These are phyloP conservation scores for Calyptommatus sinebrachiatus DNA, from an alignment of 2,113 vertebrate genomes.

Conservation along the genomic window DNA sequence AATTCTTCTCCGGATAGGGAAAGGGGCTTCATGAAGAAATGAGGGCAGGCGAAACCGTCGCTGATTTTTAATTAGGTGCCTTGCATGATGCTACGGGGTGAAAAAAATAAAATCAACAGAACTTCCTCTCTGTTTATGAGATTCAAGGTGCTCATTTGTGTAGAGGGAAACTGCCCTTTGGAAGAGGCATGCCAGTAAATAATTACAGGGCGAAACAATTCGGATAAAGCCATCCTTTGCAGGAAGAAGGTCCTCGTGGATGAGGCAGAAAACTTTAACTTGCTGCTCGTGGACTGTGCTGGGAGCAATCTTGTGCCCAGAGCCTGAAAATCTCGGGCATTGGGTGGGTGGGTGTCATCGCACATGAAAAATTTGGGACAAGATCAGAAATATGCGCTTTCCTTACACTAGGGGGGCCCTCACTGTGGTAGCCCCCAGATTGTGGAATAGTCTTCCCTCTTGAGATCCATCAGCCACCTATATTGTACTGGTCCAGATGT, in stretches of 20 bases:
- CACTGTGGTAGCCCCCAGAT: too few relatives aligned
- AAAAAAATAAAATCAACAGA: background rate
- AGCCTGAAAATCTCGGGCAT: too few relatives aligned
- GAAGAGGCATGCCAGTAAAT: background rate
- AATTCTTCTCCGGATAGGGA: background rate
- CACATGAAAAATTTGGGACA: background rate
- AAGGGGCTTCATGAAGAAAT: background rate
- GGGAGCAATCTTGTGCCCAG: background rate
- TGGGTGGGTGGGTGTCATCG: too few relatives aligned
- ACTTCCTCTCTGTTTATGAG: background rate
- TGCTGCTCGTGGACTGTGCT: background rate
- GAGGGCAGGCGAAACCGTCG: accelerated
- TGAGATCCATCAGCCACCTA: too few relatives aligned
- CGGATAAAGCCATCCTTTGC: background rate
- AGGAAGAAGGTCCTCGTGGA: background rate
- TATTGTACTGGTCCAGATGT: too few relatives aligned
- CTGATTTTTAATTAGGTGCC: slow-evolving; percentile 30
- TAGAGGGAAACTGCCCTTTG: too few relatives aligned
- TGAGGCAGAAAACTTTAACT: background rate
- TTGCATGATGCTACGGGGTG: accelerated
- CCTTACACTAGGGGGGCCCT: background rate
- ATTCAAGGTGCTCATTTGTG: background rate
- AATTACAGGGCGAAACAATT: background rate
- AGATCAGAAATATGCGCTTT: background rate
- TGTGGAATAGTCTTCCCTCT: too few relatives aligned